Conservation (phyloP, 1,140 invertebrate genomes). For the Propsilocerus akamusi region DNA sequence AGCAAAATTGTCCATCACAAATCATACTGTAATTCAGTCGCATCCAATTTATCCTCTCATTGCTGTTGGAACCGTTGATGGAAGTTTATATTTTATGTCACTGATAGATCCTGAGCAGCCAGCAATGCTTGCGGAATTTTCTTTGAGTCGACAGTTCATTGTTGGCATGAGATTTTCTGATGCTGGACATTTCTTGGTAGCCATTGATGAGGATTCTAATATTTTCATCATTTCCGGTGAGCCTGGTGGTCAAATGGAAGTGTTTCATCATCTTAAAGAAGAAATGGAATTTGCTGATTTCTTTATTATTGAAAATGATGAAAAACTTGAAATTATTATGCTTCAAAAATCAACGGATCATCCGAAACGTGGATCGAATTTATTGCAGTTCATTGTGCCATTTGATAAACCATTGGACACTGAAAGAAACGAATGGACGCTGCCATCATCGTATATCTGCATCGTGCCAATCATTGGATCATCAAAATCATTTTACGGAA, state of each 20-base stretch:
- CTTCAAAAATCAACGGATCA: not conserved
- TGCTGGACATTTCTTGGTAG: not conserved
- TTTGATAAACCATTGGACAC: no score
- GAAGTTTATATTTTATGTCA: not conserved
- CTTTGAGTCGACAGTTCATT: not conserved
- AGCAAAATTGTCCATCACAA: not conserved
- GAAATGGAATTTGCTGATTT: not conserved
- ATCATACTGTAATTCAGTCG: not conserved
- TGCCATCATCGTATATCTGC: not conserved
- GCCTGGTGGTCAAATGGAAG: not conserved
- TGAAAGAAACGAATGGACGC: not conserved
- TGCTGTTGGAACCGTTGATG: not conserved
- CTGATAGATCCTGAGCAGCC: not conserved
- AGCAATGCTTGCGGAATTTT: not conserved
- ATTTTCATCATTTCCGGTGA: not conserved
- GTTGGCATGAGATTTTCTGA: not conserved
- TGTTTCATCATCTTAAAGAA: constrained; percentile 1
- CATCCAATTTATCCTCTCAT: not conserved
- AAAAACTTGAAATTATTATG: not conserved
- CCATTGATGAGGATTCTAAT: not conserved
- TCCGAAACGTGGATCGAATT: no score
- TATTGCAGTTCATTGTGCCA: no score
- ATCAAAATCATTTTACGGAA: not conserved
- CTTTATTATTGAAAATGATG: not conserved
- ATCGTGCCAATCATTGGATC: not conserved